These are phyloP conservation scores for Creontiades dilutus DNA, from an alignment of 2,888 invertebrate genomes.

Conservation along the genomic window DNA sequence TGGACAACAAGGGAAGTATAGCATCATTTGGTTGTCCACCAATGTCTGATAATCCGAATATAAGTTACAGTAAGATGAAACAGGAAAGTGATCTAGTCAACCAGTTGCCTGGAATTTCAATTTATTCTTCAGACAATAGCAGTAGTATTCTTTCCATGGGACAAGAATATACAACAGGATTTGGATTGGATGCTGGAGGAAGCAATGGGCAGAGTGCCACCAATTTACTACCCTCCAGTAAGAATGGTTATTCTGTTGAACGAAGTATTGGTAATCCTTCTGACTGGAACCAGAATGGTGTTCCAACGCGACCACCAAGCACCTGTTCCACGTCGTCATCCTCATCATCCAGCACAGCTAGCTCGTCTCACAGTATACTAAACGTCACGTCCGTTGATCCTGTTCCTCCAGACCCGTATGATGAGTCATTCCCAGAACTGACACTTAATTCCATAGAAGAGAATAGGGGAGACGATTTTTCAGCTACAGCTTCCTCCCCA, in stretches of 20 bases:
- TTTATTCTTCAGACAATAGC: not conserved
- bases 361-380: not conserved
- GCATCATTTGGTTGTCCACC: not conserved
- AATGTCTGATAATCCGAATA: not conserved
- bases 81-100: not conserved
- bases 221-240: not conserved
- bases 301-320: not conserved
- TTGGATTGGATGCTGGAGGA: not conserved
- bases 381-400: constrained; percentile 19
- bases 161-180: not conserved
- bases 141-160: constrained; percentile 57
- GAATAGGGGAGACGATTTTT: not conserved
- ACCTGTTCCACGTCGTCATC: not conserved
- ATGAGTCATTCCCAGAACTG: not conserved
- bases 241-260: not conserved
- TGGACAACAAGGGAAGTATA: not conserved
- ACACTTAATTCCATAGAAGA: not conserved
- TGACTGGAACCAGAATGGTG: too few relatives aligned
- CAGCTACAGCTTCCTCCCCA: constrained; percentile 6
- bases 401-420: not conserved
- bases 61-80: not conserved
- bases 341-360: not conserved
- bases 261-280: not conserved
- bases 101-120: not conserved
- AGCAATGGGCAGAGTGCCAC: constrained; percentile 4